Evolutionary conservation across 2,888 invertebrate genomes (phyloP).

Genomic region (Lissonota sp.): DNA sequence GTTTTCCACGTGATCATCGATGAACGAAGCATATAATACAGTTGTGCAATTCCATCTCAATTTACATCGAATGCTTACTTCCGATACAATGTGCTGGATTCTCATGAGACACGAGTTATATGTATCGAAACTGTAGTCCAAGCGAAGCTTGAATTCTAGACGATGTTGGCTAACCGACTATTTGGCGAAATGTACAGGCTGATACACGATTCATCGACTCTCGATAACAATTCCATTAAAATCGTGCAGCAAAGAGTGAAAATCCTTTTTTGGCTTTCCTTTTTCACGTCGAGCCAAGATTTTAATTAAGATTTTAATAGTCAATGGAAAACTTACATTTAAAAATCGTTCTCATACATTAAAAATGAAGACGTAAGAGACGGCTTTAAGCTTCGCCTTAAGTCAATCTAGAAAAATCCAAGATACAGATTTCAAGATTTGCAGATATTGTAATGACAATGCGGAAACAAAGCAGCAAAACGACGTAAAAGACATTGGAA

Average conservation of each 20-base stretch:
- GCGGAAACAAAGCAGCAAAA: background rate
- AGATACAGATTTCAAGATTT: too few relatives aligned
- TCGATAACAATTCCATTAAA: too few relatives aligned
- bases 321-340: too few relatives aligned
- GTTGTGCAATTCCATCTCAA: slow-evolving; percentile 35
- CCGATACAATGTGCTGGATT: slow-evolving; percentile 40
- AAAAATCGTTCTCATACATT: too few relatives aligned
- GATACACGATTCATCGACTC: background rate
- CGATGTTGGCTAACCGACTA: slow-evolving; percentile 8
- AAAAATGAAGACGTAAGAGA: too few relatives aligned
- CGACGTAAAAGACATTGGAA: background rate
- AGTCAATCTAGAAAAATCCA: background rate
- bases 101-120: slow-evolving; percentile 37
- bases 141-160: slow-evolving; percentile 40
- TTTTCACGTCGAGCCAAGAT: too few relatives aligned
- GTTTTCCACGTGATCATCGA: slow-evolving; percentile 16
- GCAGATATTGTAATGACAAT: too few relatives aligned
- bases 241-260: too few relatives aligned
- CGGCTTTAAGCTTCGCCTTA: too few relatives aligned
- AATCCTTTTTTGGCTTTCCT: too few relatives aligned
- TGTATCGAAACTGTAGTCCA: slow-evolving; percentile 21
- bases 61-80: slow-evolving; percentile 30
- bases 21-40: slow-evolving; percentile 13
- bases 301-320: too few relatives aligned
- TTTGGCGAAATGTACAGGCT: background rate